phyloP scores from a whole-genome alignment of 2,113 vertebrate species.

The Chaetura pelagica region DNA sequence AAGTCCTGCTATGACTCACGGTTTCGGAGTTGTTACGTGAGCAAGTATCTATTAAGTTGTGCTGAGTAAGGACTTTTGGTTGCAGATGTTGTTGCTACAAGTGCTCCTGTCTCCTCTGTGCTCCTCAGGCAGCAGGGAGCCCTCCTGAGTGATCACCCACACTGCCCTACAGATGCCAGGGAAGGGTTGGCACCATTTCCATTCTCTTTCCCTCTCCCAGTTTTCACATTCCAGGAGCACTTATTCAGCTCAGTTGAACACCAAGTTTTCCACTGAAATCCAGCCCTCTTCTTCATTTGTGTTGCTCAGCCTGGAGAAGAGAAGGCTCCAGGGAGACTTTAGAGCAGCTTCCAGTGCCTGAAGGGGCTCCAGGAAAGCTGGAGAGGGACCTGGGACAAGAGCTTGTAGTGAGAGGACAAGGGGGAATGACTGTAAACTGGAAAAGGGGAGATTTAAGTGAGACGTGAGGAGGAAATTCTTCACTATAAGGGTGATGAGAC shows the following conservation, averaged over 20 bases:
- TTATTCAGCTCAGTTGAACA: not conserved
- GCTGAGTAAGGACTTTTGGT: conserved; percentile 49
- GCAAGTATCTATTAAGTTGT: conserved; percentile 32
- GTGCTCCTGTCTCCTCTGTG: not conserved
- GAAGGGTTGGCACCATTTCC: not conserved
- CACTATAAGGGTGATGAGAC: too few species aligned
- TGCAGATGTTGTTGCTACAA: conserved; percentile 15
- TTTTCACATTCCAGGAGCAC: not conserved
- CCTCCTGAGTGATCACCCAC: not conserved
- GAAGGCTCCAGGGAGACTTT: too few species aligned
- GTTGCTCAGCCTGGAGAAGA: too few species aligned
- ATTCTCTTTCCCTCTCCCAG: not conserved
- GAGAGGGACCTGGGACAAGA: too few species aligned
- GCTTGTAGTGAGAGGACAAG: too few species aligned
- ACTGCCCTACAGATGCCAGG: not conserved
- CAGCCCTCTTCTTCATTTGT: not conserved
- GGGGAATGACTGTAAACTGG: too few species aligned
- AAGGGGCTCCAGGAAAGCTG: too few species aligned
- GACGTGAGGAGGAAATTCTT: too few species aligned
- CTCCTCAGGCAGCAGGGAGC: not conserved
- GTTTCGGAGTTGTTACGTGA: conserved; percentile 45
- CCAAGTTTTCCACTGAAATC: not conserved
- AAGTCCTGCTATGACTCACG: conserved; percentile 13
- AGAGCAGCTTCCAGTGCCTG: too few species aligned
- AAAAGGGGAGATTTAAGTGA: too few species aligned